Percentiles rank a stretch among this genome's conserved stretches.
These are phyloP conservation scores for Diprion similis DNA, from an alignment of 1,140 invertebrate species.

Conservation along the genomic window DNA sequence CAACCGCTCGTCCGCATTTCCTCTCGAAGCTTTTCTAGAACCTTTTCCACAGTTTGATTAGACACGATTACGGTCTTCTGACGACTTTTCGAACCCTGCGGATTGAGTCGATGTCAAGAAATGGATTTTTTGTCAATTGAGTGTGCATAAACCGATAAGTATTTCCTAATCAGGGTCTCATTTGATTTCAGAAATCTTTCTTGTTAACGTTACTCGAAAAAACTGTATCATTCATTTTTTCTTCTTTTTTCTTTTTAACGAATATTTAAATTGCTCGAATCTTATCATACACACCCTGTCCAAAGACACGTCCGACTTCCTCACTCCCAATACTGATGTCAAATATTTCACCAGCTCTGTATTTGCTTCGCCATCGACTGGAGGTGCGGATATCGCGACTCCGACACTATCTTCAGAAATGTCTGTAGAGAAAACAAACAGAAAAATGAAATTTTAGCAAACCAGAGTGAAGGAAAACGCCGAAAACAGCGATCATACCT, in stretches of 20 bases:
- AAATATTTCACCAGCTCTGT: constrained; percentile 77
- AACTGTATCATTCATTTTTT: not conserved
- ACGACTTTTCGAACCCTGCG: constrained; percentile 61
- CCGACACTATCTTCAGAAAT: constrained; percentile 63
- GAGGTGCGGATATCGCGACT: constrained; percentile 78
- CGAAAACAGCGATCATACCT: constrained; percentile 54
- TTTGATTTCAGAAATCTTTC: too few relatives aligned
- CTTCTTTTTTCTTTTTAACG: too few relatives aligned
- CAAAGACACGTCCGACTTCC: constrained; percentile 74
- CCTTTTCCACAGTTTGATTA: constrained; percentile 48
- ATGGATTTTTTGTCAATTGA: too few relatives aligned
- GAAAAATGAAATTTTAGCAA: constrained; percentile 13
- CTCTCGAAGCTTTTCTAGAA: constrained; percentile 49
- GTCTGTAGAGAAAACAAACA: constrained; percentile 40
- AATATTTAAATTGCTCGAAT: constrained; percentile 8
- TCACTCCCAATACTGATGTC: constrained; percentile 69
- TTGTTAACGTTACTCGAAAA: too few relatives aligned
- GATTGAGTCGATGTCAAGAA: too few relatives aligned
- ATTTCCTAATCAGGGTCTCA: too few relatives aligned
- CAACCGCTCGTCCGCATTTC: constrained; percentile 41
- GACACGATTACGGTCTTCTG: constrained; percentile 59
- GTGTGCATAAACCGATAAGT: too few relatives aligned
- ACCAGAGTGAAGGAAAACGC: not conserved
- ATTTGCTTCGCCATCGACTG: constrained; percentile 82
- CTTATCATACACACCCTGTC: constrained; percentile 64